Evolutionary conservation across 2,113 vertebrate species (phyloP).

Genomic region (Mohoua ochrocephala): DNA sequence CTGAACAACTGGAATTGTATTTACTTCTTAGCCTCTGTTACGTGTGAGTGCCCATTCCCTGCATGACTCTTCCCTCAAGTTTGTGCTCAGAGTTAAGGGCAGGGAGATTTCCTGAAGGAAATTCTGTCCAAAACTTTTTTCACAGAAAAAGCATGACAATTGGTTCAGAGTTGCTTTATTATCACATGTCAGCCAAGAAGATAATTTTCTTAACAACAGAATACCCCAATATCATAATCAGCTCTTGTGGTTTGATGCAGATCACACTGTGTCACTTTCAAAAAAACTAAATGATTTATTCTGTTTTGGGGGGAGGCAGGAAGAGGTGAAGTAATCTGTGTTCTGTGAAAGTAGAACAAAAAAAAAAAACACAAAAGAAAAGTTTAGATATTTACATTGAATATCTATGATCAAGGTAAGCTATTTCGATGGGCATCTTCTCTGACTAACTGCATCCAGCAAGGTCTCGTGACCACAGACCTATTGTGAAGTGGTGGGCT

Average conservation of each 20-base stretch:
- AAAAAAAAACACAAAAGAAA: not conserved
- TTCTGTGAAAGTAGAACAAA: not conserved
- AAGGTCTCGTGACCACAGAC: not conserved
- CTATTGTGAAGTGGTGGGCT: not conserved
- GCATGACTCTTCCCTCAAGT: not conserved
- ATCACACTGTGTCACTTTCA: not conserved
- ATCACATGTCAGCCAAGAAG: not conserved
- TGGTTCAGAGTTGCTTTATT: not conserved
- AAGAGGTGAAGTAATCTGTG: not conserved
- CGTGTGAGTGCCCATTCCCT: not conserved
- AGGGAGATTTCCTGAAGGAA: not conserved
- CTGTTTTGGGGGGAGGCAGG: fast-evolving
- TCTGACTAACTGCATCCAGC: not conserved
- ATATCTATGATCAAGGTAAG: not conserved
- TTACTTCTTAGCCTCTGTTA: not conserved
- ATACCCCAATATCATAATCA: not conserved
- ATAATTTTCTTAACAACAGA: not conserved
- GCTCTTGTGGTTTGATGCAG: not conserved
- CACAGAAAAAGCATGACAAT: not conserved
- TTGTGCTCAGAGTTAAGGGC: not conserved
- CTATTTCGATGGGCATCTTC: not conserved
- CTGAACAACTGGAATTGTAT: not conserved
- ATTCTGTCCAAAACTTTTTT: not conserved
- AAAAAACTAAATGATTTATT: not conserved
- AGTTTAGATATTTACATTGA: not conserved